A percentile compares a stretch with the other conserved stretches of the same genome.
Evolutionary conservation across 2,113 vertebrate species (phyloP).

Genomic region (Zapus hudsonius): DNA sequence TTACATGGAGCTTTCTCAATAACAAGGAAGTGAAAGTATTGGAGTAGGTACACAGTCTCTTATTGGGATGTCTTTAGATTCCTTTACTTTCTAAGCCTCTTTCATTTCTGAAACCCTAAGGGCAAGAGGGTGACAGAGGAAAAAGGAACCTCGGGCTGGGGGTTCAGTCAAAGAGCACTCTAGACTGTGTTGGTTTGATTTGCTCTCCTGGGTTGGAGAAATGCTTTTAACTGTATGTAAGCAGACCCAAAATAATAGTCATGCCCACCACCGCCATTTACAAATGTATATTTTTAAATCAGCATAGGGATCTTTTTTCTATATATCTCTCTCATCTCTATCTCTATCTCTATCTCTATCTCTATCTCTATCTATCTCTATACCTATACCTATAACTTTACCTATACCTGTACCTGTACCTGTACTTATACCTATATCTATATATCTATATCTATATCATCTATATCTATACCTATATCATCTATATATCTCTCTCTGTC

Average conservation of each 20-base stretch:
- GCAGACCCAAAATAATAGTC: background rate
- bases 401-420: no score
- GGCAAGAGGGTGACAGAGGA: background rate
- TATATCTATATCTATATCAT: no score
- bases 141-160: background rate
- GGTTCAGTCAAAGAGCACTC: background rate
- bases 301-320: background rate
- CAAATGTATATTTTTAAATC: background rate
- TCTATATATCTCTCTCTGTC: background rate
- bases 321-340: background rate
- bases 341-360: no score
- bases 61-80: background rate
- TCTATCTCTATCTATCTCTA: background rate
- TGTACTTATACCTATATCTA: no score
- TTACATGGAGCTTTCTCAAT: background rate
- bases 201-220: background rate
- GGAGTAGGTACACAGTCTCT: background rate
- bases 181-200: background rate
- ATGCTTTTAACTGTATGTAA: background rate
- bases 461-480: no score
- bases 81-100: background rate
- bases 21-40: background rate
- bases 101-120: background rate
- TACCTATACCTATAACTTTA: rapidly evolving
- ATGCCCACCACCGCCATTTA: background rate